Base-by-base conservation (phyloP, 2,888 invertebrate genomes). In the Orgyia antiqua region DNA sequence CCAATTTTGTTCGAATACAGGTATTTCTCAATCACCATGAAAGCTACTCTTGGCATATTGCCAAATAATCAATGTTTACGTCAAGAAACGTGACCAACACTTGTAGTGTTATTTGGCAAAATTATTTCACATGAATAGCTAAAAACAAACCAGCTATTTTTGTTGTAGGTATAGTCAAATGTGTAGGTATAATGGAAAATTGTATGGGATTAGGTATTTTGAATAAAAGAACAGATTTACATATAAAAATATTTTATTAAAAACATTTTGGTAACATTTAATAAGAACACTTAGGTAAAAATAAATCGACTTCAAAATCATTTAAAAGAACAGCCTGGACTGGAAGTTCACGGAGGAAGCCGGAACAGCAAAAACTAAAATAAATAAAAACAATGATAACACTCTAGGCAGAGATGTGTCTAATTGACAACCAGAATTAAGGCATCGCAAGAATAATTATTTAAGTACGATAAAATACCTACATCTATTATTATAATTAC, bases 191-290 rank as follows among this genome's bases (percentile, higher is more conserved):
- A 20, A 6, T n/a, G n/a, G 4, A 15, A 15, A n/a, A n/a, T n/a
- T n/a, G n/a, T n/a, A 6, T 15, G 15, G 15, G 15, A 4, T 4
- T 15, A 4, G 6, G 15, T 6, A 15, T 4, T 6, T 15, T 15
- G 15, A 15, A 15, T 15, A 15, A 15, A 15, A 15, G 4, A 6
- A 77, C 68, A 62, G 43, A 33, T 37, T 7, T 87, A 87, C 86
- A 84, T 87, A 87, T 87, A 87, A 87, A 87, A 87, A 87, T 87
- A 87, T 87, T 87, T 87, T 87, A 87, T 87, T 87, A 87, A 87
- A 87, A 87, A 87, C 87, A 87, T 87, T 87, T 87, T 87, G 87
- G 87, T 87, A 87, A 87, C 87, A 87, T 87, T 87, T 87, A 87
- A 87, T 87, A 87, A 87, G 87, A 87, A 87, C 87, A 87, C 87